phyloP scores from a whole-genome alignment of 2,888 invertebrate genomes.

The Nymphalis urticae region DNA sequence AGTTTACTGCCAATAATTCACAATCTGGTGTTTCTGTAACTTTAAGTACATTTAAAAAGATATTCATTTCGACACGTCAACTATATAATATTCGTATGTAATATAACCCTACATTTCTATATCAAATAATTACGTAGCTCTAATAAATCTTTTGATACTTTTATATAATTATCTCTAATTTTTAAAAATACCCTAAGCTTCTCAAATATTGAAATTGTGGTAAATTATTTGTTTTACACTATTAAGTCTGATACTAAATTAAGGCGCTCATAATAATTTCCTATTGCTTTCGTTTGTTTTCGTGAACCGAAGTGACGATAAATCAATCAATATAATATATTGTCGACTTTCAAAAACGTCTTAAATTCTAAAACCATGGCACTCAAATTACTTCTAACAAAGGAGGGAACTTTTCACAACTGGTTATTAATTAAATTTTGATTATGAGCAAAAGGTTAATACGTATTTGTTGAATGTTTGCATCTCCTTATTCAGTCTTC shows the following conservation, averaged over 20 bases:
- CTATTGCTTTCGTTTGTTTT: slow-evolving; percentile 33
- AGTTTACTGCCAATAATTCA: slow-evolving; percentile 50
- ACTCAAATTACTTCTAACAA: slow-evolving; percentile 77
- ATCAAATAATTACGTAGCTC: slow-evolving; percentile 64
- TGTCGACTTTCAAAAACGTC: slow-evolving; percentile 71
- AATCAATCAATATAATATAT: slow-evolving; percentile 59
- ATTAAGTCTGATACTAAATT: slow-evolving; percentile 35
- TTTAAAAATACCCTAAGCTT: slow-evolving; percentile 46
- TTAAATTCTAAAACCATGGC: slow-evolving; percentile 77
- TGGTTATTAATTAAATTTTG: slow-evolving; percentile 50
- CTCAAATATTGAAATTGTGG: slow-evolving; percentile 41
- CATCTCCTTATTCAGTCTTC: slow-evolving; percentile 75
- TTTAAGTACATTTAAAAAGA: slow-evolving; percentile 68
- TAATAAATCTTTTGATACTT: slow-evolving; percentile 76
- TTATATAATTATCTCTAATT: slow-evolving; percentile 51
- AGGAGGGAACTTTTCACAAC: slow-evolving; percentile 81
- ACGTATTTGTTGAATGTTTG: slow-evolving; percentile 55
- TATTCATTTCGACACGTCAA: slow-evolving; percentile 46
- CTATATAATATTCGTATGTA: slow-evolving; percentile 51
- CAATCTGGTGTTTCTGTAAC: slow-evolving; percentile 47
- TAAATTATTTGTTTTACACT: slow-evolving; percentile 24
- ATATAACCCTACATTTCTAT: slow-evolving; percentile 66
- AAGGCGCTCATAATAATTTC: slow-evolving; percentile 34
- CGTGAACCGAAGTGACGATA: slow-evolving; percentile 26
- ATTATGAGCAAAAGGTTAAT: slow-evolving; percentile 70